Evolutionary conservation across 2,113 vertebrate genomes (phyloP).

Genomic region (Oplegnathus fasciatus): DNA sequence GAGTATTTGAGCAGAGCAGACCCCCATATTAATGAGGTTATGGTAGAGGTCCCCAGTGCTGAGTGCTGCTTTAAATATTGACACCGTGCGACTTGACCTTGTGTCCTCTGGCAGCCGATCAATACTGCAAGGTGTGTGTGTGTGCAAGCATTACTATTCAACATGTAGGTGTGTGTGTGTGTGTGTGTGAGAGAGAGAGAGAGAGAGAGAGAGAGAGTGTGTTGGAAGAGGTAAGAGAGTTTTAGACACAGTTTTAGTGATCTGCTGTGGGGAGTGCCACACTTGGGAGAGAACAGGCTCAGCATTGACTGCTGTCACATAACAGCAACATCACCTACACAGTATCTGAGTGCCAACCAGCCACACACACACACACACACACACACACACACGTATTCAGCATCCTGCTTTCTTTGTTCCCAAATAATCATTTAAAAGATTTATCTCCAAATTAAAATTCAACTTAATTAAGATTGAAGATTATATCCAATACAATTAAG

Average conservation of each 20-base stretch:
- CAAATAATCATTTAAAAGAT: constrained; percentile 19
- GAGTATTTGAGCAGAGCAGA: constrained; percentile 51
- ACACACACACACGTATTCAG: not conserved
- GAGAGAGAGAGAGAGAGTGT: not conserved
- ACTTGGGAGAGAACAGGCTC: constrained; percentile 19
- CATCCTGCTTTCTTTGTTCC: not conserved
- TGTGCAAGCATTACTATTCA: constrained; percentile 41
- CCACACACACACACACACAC: not conserved
- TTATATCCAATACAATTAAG: constrained; percentile 37
- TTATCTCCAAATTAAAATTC: constrained; percentile 45
- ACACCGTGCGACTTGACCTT: constrained; percentile 75
- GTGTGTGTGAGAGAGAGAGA: not conserved
- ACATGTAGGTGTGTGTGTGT: constrained; percentile 1
- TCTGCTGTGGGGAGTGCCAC: constrained; percentile 8
- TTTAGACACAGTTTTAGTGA: constrained; percentile 27
- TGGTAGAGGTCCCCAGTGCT: constrained; percentile 68
- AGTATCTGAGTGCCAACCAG: not conserved
- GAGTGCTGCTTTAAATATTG: constrained; percentile 78
- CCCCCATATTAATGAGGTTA: constrained; percentile 79
- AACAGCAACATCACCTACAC: constrained; percentile 14
- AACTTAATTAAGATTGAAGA: constrained; percentile 48
- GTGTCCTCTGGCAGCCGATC: constrained; percentile 75
- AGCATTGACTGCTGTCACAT: constrained; percentile 32
- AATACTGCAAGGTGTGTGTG: constrained; percentile 64
- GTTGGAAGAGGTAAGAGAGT: constrained; percentile 37